These are phyloP conservation scores for Parnassius mnemosyne DNA, from an alignment of 2,888 invertebrate genomes.

Conservation along the genomic window DNA sequence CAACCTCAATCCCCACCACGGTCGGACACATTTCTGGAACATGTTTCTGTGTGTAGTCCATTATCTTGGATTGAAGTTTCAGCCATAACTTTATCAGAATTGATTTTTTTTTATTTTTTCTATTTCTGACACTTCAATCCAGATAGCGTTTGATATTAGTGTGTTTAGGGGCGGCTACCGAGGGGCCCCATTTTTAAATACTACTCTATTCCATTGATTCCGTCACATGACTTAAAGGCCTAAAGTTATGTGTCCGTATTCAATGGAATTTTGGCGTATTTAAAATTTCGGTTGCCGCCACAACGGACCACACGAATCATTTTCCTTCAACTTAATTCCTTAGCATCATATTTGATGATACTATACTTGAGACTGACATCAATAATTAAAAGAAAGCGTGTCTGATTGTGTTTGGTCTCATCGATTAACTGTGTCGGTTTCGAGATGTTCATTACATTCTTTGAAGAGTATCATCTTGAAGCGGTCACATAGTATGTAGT, in stretches of 20 bases:
- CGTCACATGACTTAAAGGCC: slow-evolving; percentile 74
- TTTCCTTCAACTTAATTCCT: slow-evolving; percentile 46
- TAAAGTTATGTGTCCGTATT: slow-evolving; percentile 71
- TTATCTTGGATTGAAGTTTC: slow-evolving; percentile 55
- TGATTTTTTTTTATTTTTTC: slow-evolving; percentile 26
- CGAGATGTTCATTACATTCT: slow-evolving; percentile 37
- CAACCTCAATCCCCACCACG: slow-evolving; percentile 56
- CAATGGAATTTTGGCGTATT: slow-evolving; percentile 61
- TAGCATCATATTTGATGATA: slow-evolving; percentile 27
- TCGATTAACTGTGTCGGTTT: slow-evolving; percentile 41
- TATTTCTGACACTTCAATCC: slow-evolving; percentile 48
- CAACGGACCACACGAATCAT: slow-evolving; percentile 60
- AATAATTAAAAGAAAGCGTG: slow-evolving; percentile 43
- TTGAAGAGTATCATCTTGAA: slow-evolving; percentile 44
- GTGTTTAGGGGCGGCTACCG: slow-evolving; percentile 67
- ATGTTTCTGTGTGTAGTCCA: slow-evolving; percentile 57
- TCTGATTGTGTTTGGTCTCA: slow-evolving; percentile 68
- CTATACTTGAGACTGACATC: not conserved
- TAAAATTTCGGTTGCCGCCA: slow-evolving; percentile 65
- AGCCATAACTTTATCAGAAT: slow-evolving; percentile 27
- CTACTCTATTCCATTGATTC: slow-evolving; percentile 61
- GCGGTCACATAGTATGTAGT: slow-evolving; percentile 52
- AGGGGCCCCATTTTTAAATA: slow-evolving; percentile 68
- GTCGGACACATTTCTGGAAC: slow-evolving; percentile 59
- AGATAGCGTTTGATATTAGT: slow-evolving; percentile 44